phyloP scores from a whole-genome alignment of 2,113 vertebrate species.

The Rhipidura dahli region DNA sequence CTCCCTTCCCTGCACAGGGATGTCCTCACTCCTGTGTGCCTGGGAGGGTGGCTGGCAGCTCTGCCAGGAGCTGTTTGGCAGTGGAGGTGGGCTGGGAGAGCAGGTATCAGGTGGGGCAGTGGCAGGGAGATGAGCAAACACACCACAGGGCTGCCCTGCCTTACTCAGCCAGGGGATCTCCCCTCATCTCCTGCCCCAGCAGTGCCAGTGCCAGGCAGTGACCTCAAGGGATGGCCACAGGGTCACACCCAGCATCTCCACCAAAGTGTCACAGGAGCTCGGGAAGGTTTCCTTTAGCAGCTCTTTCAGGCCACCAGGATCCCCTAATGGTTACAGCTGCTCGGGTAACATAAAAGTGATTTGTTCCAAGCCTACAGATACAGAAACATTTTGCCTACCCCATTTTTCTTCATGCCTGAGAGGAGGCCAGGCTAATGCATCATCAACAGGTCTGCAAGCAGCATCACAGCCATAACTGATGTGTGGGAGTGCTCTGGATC shows the following conservation, averaged over 20 bases:
- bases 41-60: background rate
- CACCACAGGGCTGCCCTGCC: background rate
- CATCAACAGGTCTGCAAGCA: background rate
- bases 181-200: accelerated
- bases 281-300: background rate
- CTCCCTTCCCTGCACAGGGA: background rate
- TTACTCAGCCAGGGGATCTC: background rate
- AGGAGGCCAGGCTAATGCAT: background rate
- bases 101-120: background rate
- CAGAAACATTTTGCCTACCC: constrained; percentile 7
- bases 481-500: background rate
- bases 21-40: background rate
- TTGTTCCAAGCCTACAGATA: background rate
- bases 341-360: background rate
- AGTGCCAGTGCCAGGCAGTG: background rate
- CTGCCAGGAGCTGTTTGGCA: background rate
- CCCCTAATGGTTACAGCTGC: background rate
- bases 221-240: background rate
- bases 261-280: accelerated
- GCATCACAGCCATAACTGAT: background rate
- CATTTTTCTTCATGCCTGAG: constrained; percentile 5
- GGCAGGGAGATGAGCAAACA: background rate
- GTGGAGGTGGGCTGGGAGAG: background rate
- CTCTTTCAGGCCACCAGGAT: background rate
- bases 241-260: background rate